Evolutionary conservation across 1,140 invertebrate genomes (phyloP), one percentile per base, ranked within the genome.

Genomic region (Zaprionus vittiger): DNA sequence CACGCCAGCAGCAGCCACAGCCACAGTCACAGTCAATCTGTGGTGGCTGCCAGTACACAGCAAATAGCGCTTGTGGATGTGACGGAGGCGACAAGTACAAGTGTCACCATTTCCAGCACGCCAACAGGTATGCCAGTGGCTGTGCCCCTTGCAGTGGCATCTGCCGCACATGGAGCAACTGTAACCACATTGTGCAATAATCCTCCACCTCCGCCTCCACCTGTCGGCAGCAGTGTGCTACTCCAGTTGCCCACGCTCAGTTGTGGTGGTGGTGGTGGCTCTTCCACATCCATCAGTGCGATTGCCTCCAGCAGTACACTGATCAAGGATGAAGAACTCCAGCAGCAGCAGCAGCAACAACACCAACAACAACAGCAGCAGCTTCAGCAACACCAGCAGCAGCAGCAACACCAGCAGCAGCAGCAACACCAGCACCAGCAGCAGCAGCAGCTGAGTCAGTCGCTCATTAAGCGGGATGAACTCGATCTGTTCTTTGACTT

Each of bases 401-500:
- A 59, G 1, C 62, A 60, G 1, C 61, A 82, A 0, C 61, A 71
- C 4, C 75, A 73, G 2, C 66, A 81, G 7, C 60, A 71, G 26
- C 67, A 54, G 2, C 61, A 59, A 1, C n/a, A n/a, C n/a, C 67
- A 68, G 4, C 62, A 84, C 3, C 72, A 77, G 0, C 80, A 74
- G 4, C 63, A 78, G 9, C 73, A 79, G 12, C 67, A 83, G 20
- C 38, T 77, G 22, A 69, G 63, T 44, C 73, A 73, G 49, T 80
- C 83, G 26, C 59, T 82, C 41, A 77, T 83, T 56, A 84, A 85
- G 34, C 79, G 89, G 0, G 91, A 92, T 9, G 91, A 92, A 31
- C 78, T 92, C 4, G 91, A 92, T 77, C 65, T 92, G 41, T 92
- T 92, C 44, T 92, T 92, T 52, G 91, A 92, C 26, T 92, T 92